Percentiles rank a stretch among this genome's conserved stretches.
Evolutionary conservation across 2,113 vertebrate genomes (phyloP).

Genomic region (Microtus ochrogaster): DNA sequence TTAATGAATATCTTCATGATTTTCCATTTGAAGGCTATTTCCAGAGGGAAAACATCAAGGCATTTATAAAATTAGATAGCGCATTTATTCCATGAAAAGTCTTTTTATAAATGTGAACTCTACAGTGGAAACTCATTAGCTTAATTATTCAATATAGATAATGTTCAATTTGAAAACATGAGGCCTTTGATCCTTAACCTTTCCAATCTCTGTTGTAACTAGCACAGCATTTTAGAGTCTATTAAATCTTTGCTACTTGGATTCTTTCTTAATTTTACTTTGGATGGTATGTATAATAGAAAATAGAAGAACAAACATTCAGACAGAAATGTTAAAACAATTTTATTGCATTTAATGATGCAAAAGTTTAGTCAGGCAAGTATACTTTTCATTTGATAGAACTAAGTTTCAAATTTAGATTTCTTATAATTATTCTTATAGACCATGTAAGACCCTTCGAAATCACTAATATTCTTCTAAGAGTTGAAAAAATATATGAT

Average conservation of each 20-base stretch:
- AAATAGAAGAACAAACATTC: background rate
- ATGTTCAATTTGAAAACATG: constrained; percentile 73
- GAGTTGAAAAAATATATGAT: background rate
- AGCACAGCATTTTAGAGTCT: constrained; percentile 47
- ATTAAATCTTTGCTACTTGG: constrained; percentile 14
- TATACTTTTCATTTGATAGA: background rate
- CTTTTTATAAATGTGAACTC: constrained; percentile 62
- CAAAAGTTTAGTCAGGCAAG: background rate
- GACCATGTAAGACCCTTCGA: background rate
- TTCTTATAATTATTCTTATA: background rate
- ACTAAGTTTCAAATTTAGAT: background rate
- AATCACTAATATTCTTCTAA: background rate
- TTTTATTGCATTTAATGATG: constrained; percentile 14
- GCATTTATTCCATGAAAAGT: constrained; percentile 60
- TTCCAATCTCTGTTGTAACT: constrained; percentile 64
- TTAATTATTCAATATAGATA: constrained; percentile 69
- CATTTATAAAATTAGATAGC: constrained; percentile 64
- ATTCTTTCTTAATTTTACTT: constrained; percentile 56
- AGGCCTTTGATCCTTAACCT: constrained; percentile 75
- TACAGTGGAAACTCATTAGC: constrained; percentile 64
- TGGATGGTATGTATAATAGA: background rate
- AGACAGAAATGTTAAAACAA: background rate
- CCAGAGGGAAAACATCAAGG: background rate
- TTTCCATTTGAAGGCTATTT: constrained; percentile 56
- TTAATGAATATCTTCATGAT: constrained; percentile 24